Evolutionary conservation across 2,888 invertebrate genomes (phyloP), one percentile per base, ranked within the genome.

Genomic region (Agriopis aurantiaria): DNA sequence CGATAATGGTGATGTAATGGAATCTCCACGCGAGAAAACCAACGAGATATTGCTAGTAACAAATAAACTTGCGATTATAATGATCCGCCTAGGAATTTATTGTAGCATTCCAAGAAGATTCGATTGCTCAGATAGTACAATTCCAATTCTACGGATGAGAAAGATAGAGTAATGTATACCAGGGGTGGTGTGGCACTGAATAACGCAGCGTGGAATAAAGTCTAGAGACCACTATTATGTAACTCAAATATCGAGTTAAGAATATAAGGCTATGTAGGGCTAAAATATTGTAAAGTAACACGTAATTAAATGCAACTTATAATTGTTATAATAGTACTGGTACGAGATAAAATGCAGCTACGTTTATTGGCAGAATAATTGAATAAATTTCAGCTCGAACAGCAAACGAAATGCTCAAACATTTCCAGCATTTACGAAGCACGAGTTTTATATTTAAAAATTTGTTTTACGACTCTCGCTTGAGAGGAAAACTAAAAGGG

Each of bases 401-500:
- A 23, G 17, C 55, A 40, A n/a, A 33, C 12, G n/a, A 52, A 63
- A 56, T 48, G 17, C 60, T 49, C 58, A 11, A 55, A 70, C 61
- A 63, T 53, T 62, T 9, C 1, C 11, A 62, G n/a, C 23, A 46
- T 49, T 52, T 55, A 41, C 5, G 40, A 17, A 8, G 43, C 49
- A 40, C 48, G 55, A 63, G 55, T 65, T 63, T 66, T 55, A 51
- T 66, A 63, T 59, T 59, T 41, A 51, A 67, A 71, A 60, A 56
- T 66, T 67, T 65, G 59, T 66, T 64, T 73, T 51, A 68, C 59
- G 51, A 55, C 63, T 55, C 55, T 46, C 40, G 40, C 60, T 62
- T 60, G 33, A 61, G 70, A 58, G 65, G 57, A 57, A 68, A 65
- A 56, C 46, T 49, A 52, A 61, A 69, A 49, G 65, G 62, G 46